phyloP scores from a whole-genome alignment of 2,113 vertebrate species.

The Macaca mulatta region DNA sequence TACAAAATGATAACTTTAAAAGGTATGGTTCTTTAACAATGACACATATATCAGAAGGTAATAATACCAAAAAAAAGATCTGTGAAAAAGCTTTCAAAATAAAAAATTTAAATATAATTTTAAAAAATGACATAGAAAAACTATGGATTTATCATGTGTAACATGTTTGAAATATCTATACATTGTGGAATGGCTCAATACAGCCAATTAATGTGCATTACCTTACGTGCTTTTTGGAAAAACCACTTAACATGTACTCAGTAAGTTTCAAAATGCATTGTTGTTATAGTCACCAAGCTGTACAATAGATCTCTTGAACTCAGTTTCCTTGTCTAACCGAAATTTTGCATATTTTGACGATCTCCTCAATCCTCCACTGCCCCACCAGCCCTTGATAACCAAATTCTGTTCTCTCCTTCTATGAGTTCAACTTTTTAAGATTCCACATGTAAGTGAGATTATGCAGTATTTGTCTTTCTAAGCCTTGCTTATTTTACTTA shows the following conservation, averaged over 20 bases:
- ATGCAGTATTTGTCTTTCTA: background rate
- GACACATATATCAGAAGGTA: background rate
- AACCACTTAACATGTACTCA: background rate
- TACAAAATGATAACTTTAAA: constrained; percentile 7
- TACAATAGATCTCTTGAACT: background rate
- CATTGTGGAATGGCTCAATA: background rate
- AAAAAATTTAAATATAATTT: background rate
- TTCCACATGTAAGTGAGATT: background rate
- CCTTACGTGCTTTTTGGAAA: background rate
- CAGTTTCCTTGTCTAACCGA: background rate
- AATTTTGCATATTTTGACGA: background rate
- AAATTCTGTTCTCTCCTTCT: background rate
- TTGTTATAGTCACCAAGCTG: background rate
- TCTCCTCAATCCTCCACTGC: background rate
- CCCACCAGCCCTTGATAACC: background rate
- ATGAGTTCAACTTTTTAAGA: background rate
- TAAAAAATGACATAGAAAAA: background rate
- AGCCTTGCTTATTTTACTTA: background rate
- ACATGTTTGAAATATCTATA: background rate
- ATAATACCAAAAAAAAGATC: background rate
- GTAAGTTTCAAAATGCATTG: background rate
- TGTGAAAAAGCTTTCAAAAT: background rate
- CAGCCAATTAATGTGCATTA: background rate
- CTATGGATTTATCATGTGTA: background rate
- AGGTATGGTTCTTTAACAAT: constrained; percentile 32